A percentile compares a stretch with the other conserved stretches of the same genome.
phyloP scores from a whole-genome alignment of 2,888 invertebrate genomes.

The Incurvaria masculella region DNA sequence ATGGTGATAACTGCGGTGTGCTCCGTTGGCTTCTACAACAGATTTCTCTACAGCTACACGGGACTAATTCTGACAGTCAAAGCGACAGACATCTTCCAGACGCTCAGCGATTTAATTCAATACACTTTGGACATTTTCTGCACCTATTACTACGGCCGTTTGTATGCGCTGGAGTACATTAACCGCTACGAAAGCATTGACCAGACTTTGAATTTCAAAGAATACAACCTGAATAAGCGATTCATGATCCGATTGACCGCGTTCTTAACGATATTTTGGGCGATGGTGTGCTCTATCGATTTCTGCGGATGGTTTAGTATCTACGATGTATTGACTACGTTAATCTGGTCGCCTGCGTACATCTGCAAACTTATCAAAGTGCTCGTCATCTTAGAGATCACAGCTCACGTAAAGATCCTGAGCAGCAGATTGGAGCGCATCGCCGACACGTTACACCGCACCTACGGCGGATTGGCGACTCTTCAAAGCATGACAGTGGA shows the following conservation, averaged over 20 bases:
- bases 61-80: background rate
- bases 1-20: background rate
- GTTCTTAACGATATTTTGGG: background rate
- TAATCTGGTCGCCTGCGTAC: background rate
- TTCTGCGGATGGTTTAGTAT: background rate
- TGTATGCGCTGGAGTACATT: background rate
- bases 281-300: background rate
- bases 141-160: background rate
- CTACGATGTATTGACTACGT: background rate
- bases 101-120: background rate
- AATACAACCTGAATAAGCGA: background rate
- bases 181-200: background rate
- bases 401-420: background rate
- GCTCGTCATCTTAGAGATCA: background rate
- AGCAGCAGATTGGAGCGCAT: background rate
- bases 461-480: background rate
- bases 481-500: background rate
- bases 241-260: background rate
- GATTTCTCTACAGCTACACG: background rate
- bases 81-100: background rate
- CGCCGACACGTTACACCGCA: background rate
- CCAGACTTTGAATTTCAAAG: background rate
- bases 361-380: background rate
- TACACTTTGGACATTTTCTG: background rate
- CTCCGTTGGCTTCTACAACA: background rate